Evolutionary conservation across 2,888 invertebrate species (phyloP).

Genomic region (Sphinx pinastri): DNA sequence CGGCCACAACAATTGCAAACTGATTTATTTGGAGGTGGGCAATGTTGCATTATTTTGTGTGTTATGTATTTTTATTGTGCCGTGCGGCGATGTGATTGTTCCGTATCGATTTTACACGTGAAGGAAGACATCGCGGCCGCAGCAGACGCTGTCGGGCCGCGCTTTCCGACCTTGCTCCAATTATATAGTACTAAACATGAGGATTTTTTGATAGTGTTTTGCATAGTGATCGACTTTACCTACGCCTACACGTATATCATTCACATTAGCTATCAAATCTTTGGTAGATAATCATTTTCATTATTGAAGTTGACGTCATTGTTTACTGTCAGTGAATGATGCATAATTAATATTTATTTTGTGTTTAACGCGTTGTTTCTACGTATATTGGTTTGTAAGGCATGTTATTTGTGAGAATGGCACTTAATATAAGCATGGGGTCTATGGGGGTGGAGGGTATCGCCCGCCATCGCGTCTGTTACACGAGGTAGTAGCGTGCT

Average conservation of each 20-base stretch:
- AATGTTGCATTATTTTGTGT: constrained; percentile 37
- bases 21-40: constrained; percentile 69
- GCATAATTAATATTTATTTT: background rate
- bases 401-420: too few relatives aligned
- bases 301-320: constrained; percentile 9
- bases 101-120: constrained; percentile 74
- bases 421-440: too few relatives aligned
- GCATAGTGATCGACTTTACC: background rate
- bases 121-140: constrained; percentile 64
- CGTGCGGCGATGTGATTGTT: constrained; percentile 51
- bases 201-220: constrained; percentile 37
- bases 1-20: constrained; percentile 59
- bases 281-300: constrained; percentile 11
- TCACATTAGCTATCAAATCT: constrained; percentile 4
- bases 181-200: constrained; percentile 46
- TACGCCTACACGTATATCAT: background rate
- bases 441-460: too few relatives aligned
- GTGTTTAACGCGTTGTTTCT: background rate
- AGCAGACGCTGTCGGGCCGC: constrained; percentile 57
- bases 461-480: too few relatives aligned
- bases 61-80: constrained; percentile 45
- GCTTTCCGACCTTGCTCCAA: constrained; percentile 72
- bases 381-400: background rate
- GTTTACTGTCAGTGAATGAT: constrained; percentile 1
- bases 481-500: too few relatives aligned